Evolutionary conservation across 2,888 invertebrate genomes (phyloP), one percentile per base, ranked within the genome.

Genomic region (Zhuqinia jingwanae): DNA sequence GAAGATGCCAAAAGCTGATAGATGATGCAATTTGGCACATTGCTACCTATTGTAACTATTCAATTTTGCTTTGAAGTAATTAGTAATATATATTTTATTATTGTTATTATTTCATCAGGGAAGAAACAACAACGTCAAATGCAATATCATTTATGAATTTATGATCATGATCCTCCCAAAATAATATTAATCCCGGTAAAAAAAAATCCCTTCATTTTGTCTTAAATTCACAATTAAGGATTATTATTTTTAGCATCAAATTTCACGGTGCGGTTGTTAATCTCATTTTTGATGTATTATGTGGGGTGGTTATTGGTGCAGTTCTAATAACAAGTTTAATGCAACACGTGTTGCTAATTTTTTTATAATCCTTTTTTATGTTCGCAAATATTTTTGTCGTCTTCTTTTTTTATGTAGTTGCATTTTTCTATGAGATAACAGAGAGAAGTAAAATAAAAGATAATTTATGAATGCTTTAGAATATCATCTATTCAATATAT

Each of bases 241-340:
- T 47, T 42, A 17, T 78, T 63, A 81, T 22, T 81, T 53, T 53
- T 80, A 25, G 50, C 13, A 75, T 47, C 30, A 60, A 65, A 83
- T 83, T 83, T 83, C 50, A 76, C 63, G 76, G 83, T 83, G 83
- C 63, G 76, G 83, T 83, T 76, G 83, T 65, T 83, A 60, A 45
- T 58, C 75, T 30, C 45, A 47, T n/a, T 22, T 45, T 45, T 70
- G 45, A 70, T 70, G 25, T n/a, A 36, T 8, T 36, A 6, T 36
- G 36, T 22, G 56, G 20, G 63, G 53, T 84, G 84, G 30, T 84
- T 84, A 84, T 77, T 84, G 84, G 84, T 84, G 84, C 84, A 78
- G 42, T 77, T 36, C 84, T 76, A 78, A 77, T 68, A 47, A 78
- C 42, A 56, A 47, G 17, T n/a, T 82, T 50, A 42, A 77, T 84